Percentiles rank a stretch among this genome's conserved stretches.
Conservation (phyloP, 2,797 vertebrate species). For the Rhodeus uyekii region DNA sequence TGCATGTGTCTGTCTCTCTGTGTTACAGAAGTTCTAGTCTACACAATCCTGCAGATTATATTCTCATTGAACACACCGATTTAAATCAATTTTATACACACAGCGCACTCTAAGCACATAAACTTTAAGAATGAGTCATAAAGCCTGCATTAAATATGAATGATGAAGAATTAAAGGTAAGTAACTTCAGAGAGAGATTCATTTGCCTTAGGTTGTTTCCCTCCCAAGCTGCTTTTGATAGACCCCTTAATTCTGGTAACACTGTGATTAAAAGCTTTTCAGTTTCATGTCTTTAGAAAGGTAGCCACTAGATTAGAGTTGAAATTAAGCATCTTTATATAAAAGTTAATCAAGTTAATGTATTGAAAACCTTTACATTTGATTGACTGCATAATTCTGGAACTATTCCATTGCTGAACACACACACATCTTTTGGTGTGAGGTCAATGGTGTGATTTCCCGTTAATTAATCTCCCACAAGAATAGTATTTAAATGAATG, state of each 20-base stretch:
- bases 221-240: neutral
- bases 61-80: neutral
- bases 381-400: neutral
- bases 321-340: neutral
- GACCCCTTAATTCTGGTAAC: neutral
- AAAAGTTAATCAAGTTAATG: neutral
- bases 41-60: neutral
- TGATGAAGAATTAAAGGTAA: conserved; percentile 22
- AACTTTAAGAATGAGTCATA: neutral
- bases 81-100: neutral
- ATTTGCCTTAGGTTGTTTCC: neutral
- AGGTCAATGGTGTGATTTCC: neutral
- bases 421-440: neutral
- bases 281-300: neutral
- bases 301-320: neutral
- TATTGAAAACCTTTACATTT: neutral
- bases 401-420: neutral
- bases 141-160: conserved; percentile 37
- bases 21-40: neutral
- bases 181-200: neutral
- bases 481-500: conserved; percentile 6
- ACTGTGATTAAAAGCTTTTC: neutral
- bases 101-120: neutral
- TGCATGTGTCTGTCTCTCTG: neutral
- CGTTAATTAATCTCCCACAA: neutral